Evolutionary conservation across 1,140 invertebrate genomes (phyloP).

Genomic region (Camponotus pennsylvanicus): DNA sequence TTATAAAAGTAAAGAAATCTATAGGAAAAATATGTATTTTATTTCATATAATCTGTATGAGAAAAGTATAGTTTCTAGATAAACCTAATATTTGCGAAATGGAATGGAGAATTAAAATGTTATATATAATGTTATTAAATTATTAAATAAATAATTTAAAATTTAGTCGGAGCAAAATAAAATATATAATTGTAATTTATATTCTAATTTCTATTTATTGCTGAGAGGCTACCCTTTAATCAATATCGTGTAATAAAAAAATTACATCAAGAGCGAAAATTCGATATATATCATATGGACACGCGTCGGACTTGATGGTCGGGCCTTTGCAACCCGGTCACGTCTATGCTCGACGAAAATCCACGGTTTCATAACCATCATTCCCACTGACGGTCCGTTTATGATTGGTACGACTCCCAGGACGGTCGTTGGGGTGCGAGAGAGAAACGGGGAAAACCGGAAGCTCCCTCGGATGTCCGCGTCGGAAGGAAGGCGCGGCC

Average conservation of each 20-base stretch:
- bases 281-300: background rate
- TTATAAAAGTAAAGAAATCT: no score
- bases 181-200: background rate
- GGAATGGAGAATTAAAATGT: no score
- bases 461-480: slow-evolving; percentile 31
- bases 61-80: no score
- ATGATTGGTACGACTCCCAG: slow-evolving; percentile 79
- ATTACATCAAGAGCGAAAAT: background rate
- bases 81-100: no score
- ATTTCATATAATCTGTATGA: no score
- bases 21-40: no score
- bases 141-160: background rate
- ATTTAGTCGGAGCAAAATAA: background rate
- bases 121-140: no score
- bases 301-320: background rate
- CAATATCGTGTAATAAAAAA: no score
- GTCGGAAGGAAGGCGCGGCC: background rate
- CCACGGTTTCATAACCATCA: slow-evolving; percentile 40
- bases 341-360: slow-evolving; percentile 40
- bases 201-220: background rate
- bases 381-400: slow-evolving; percentile 62
- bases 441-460: slow-evolving; percentile 14
- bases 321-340: slow-evolving; percentile 36
- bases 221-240: no score
- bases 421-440: slow-evolving; percentile 70